Evolutionary conservation across 2,797 vertebrate genomes (phyloP), one percentile per base, ranked within the genome.

Genomic region (Sebastes baramenuke): DNA sequence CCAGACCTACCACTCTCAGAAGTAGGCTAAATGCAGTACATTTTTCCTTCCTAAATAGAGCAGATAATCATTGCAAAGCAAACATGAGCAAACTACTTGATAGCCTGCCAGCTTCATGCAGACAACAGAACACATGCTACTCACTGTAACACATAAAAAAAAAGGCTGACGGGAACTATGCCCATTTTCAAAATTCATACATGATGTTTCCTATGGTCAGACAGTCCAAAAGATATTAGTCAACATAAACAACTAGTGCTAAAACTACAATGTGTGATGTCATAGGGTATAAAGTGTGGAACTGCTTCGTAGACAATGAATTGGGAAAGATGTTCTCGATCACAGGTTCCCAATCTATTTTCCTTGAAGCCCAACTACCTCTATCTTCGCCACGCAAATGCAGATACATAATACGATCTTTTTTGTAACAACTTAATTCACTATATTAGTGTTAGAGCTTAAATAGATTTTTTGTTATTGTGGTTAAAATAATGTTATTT

Each of bases 401-500:
- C 42, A 8, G 42, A 46, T 46, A 46, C 16, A 18, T 46, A 46
- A 46, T 46, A 46, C 3, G 1, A 18, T 18, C 42, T 46, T 46
- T 46, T 46, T 46, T 46, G 16, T 46, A 46, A 42, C 38, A 42
- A 42, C 38, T 42, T 42, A 46, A 20, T 18, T 46, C 16, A 18
- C 42, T 18, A 46, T 46, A 46, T 8, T 46, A 46, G 1, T 0
- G 42, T 18, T 46, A 18, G 6, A 18, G 42, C 16, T 46, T 0
- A 1, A 0, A 46, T 18, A 6, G 0, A 0, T 42, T 6, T 16
- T 42, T 42, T 42, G 0, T 46, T 46, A 46, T 18, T 46, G 14
- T 46, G 42, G 42, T 46, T 8, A 46, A 46, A 46, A 20, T 18
- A 18, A 46, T 46, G 16, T 46, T 18, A 46, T 46, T 20, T 20